Evolutionary conservation across 1,140 invertebrate species (phyloP), one percentile per base, ranked within the genome.

Genomic region (Wiebesia pumilae): DNA sequence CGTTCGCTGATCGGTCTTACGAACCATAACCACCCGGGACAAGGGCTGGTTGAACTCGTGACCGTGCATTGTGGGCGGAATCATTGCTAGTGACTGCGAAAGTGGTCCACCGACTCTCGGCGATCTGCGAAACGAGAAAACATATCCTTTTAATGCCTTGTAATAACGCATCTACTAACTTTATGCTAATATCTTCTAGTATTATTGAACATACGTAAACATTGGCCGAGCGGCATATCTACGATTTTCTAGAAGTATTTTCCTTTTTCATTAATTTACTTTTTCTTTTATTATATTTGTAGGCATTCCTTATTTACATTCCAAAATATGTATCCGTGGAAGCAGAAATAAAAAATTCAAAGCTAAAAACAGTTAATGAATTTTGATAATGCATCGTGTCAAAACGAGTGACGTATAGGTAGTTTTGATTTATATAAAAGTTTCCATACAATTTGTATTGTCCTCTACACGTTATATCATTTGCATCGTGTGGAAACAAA

Each of bases 21-120:
- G 93, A 12, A 95, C 95, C 95, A 95, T 95, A 35, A 95, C 95
- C 84, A 95, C 95, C 89, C 95, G 91, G 86, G 95, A 95, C 71
- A 94, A 90, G 33, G 93, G 93, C 78, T 94, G 94, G 89, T 94
- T 94, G 88, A 94, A 94, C 88, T 95, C 95, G 89, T 95, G 95
- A 24, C 95, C 95, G 89, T 95, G 95, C 89, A 94, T 94, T 38
- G 94, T 95, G 14, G 93, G 93, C 69, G 93, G 93, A 80, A 94
- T 94, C 93, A 94, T 93, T 71, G 93, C 92, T 87, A 94, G 85
- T 27, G 93, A 93, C 87, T 94, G 93, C 10, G 93, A 93, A 38
- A 94, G 89, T 75, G 93, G 92, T n/a, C 93, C 93, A 88, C 93
- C 93, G 83, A 94, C 90, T 21, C 93, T 90, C 65, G 93, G 93